Base-by-base conservation (phyloP, 1,140 invertebrate genomes). In the Pectinophora gossypiella region DNA sequence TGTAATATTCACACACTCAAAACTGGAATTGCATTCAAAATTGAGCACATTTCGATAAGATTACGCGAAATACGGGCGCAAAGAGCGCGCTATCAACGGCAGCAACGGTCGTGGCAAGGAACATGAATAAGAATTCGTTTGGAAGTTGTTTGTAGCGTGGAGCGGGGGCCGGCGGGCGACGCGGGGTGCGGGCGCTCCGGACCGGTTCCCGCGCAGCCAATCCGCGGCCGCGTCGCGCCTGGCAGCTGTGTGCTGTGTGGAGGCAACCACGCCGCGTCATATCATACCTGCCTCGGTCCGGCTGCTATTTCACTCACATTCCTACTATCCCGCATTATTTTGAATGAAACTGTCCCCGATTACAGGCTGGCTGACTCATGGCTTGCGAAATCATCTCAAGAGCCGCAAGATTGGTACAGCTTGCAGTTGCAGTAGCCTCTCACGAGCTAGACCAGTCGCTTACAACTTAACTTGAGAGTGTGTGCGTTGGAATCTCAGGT, bases 11-110 rank as follows among this genome's bases (percentile, higher is more conserved):
- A 60, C 61, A 63, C 42, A 68, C 49, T 27, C 51, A 57, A 63
- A 69, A 64, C 59, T 63, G 46, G 52, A 70, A 64, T 65, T 51
- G 61, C 64, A 72, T 77, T 67, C 56, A 70, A 66, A 60, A 67
- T 67, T 67, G 59, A 72, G 63, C 64, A 73, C 72, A 77, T 83
- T 80, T 75, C 72, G 83, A 86, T 86, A 85, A 86, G 83, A 86
- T 82, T 86, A 85, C 83, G 81, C 79, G 76, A 76, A 79, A 79
- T 72, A 76, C 64, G 64, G 61, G 70, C 61, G 61, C 59, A 65
- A 55, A 66, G 59, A 51, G 70, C 67, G 69, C 67, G 58, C 67
- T 52, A 59, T 72, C 56, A 68, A 64, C 76, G 74, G 67, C 82
- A 72, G 54, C 82, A 79, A 84, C 80, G 75, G 74, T 82, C 78